Evolutionary conservation across 53 echinoderm and acorn worm species (phyloP).

Genomic region (Echinarachnius parma): DNA sequence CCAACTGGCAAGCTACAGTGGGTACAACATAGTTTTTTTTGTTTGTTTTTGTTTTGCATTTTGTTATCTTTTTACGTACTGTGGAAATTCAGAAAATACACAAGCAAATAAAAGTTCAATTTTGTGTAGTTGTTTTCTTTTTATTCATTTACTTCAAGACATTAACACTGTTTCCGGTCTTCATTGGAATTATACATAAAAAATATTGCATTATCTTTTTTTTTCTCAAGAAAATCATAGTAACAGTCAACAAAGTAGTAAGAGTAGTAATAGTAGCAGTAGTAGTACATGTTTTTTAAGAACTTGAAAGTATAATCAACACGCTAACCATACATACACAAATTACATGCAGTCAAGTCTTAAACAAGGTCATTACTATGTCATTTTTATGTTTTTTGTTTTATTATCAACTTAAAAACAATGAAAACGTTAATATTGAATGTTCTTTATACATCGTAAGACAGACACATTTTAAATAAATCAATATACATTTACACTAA

Average conservation of each 20-base stretch:
- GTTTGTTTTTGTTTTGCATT: too few species aligned
- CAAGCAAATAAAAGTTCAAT: background rate
- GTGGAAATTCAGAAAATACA: too few species aligned
- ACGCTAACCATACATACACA: conserved; percentile 31
- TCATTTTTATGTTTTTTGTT: conserved; percentile 21
- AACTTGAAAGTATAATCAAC: conserved; percentile 1
- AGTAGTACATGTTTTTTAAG: conserved; percentile 37
- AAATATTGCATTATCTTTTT: conserved; percentile 47
- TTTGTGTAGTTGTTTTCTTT: conserved; percentile 26
- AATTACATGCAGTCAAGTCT: conserved; percentile 24
- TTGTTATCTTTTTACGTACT: too few species aligned
- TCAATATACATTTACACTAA: conserved; percentile 25
- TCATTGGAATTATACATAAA: conserved; percentile 45
- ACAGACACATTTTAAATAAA: conserved; percentile 30
- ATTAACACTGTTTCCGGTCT: conserved; percentile 18
- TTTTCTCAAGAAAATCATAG: conserved; percentile 23
- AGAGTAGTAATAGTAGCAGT: conserved; percentile 22
- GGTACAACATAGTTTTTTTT: too few species aligned
- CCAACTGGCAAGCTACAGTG: too few species aligned
- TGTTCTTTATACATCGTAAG: conserved; percentile 23
- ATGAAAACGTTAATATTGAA: conserved; percentile 41
- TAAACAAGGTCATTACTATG: conserved; percentile 15
- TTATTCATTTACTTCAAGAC: conserved; percentile 37
- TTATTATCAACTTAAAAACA: conserved; percentile 52
- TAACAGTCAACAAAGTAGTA: conserved; percentile 33